Conservation (phyloP, 2,888 invertebrate genomes). For the Meta bourneti region DNA sequence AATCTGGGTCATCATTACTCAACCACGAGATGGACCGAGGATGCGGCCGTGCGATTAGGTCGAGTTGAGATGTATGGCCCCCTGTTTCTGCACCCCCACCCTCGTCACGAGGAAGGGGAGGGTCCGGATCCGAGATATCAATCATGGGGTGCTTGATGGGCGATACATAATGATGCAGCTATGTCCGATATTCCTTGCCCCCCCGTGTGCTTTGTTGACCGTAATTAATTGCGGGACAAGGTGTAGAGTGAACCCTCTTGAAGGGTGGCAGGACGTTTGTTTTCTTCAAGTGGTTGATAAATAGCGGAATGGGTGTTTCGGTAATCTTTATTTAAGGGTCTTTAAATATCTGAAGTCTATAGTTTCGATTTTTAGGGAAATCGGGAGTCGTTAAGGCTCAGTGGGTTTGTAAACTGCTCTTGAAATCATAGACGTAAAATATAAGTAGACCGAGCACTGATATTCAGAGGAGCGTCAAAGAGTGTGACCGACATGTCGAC, state of each 20-base stretch:
- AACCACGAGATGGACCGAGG: slow-evolving; percentile 11
- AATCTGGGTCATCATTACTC: slow-evolving; percentile 28
- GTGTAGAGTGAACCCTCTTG: background rate
- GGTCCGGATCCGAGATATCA: slow-evolving; percentile 8
- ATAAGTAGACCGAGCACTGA: too few relatives aligned
- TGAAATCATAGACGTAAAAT: too few relatives aligned
- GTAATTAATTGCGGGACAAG: background rate
- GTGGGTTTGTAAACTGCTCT: too few relatives aligned
- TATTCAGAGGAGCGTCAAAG: too few relatives aligned
- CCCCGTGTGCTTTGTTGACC: background rate
- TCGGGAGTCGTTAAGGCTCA: too few relatives aligned
- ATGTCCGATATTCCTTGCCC: background rate
- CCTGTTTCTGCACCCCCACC: background rate
- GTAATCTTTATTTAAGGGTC: too few relatives aligned
- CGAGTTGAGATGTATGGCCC: slow-evolving; percentile 33
- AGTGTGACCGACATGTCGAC: too few relatives aligned
- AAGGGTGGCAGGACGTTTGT: background rate
- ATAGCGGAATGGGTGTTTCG: background rate
- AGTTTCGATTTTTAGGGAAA: too few relatives aligned
- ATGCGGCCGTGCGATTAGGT: slow-evolving; percentile 1
- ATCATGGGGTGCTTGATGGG: slow-evolving; percentile 21
- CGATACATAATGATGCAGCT: slow-evolving; percentile 22
- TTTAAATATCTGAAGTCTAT: too few relatives aligned
- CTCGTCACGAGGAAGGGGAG: slow-evolving; percentile 3
- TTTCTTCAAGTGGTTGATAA: background rate